Evolutionary conservation across 2,888 invertebrate genomes (phyloP).

Genomic region (Yponomeuta cagnagella): DNA sequence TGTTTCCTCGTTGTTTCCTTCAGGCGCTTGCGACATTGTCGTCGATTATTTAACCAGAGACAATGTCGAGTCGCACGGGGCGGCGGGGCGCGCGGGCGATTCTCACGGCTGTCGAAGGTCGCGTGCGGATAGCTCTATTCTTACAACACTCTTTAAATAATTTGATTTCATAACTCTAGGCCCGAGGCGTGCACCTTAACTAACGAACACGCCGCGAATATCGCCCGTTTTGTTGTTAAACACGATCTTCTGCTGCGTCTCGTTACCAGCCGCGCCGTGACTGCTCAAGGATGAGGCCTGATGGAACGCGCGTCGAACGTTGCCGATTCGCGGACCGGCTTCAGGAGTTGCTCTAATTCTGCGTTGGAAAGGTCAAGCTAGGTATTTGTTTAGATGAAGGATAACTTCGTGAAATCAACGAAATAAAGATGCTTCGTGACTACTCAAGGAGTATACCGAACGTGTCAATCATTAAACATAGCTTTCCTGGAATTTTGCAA

Average conservation of each 20-base stretch:
- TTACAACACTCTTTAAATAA: constrained; percentile 71
- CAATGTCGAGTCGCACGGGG: constrained; percentile 64
- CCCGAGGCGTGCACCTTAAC: constrained; percentile 45
- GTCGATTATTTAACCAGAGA: constrained; percentile 70
- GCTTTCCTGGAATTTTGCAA: neutral
- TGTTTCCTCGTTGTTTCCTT: constrained; percentile 7
- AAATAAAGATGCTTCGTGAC: neutral
- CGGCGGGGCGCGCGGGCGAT: constrained; percentile 47
- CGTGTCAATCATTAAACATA: neutral
- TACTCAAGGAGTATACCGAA: too few species aligned
- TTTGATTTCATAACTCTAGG: constrained; percentile 66
- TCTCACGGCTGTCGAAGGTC: constrained; percentile 72
- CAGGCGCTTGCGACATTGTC: constrained; percentile 43
- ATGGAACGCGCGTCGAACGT: neutral
- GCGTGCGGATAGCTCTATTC: constrained; percentile 53
- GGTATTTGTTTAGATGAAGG: neutral
- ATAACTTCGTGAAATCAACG: neutral
- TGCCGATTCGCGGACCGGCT: neutral
- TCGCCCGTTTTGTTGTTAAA: constrained; percentile 11
- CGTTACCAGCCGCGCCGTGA: neutral
- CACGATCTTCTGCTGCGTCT: constrained; percentile 8
- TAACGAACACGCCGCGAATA: constrained; percentile 18
- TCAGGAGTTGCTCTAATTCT: neutral
- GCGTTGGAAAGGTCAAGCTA: neutral
- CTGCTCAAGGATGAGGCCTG: neutral